Evolutionary conservation across 1,140 invertebrate genomes (phyloP), one percentile per base, ranked within the genome.

Genomic region (Drosophila chauvacae): DNA sequence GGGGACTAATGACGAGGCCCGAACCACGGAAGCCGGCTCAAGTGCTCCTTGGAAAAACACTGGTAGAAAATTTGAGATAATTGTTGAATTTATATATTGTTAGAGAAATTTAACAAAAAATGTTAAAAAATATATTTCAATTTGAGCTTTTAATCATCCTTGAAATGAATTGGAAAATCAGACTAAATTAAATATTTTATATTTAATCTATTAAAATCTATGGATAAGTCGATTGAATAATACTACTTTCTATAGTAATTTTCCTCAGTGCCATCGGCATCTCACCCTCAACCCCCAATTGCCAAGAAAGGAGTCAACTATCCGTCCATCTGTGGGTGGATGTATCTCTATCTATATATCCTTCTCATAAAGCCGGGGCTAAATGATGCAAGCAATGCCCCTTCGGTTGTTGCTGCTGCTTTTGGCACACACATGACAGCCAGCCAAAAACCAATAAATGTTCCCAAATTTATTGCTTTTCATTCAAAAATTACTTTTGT

Each of bases 401-500:
- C 47, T 64, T 74, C 57, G 44, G 51, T 42, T 56, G 47, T 11
- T 69, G 53, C 41, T 64, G 73, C 45, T 60, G 73, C 45, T 56
- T 57, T 59, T 74, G 76, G 42, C 59, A 63, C 75, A 60, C 75
- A 59, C 75, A 59, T 83, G 81, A 82, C 74, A 79, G 64, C 45
- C 62, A 77, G 63, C 59, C 77, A 88, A 91, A 91, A 91, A 90
- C 88, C 88, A 91, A 91, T 91, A 91, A 91, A 91, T 91, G 88
- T 91, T 87, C 65, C 82, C 79, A 85, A 90, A 91, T 91, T 91
- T 91, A 91, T 91, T 88, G 88, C 84, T 82, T 88, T 80, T 90
- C 75, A 90, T 90, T 85, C 77, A 79, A 80, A 72, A 84, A 90
- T 81, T 90, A 90, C 86, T 76, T 86, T 90, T 88, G 81, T 88